Evolutionary conservation across 2,797 vertebrate genomes (phyloP).

Genomic region (Lagocephalus sceleratus): DNA sequence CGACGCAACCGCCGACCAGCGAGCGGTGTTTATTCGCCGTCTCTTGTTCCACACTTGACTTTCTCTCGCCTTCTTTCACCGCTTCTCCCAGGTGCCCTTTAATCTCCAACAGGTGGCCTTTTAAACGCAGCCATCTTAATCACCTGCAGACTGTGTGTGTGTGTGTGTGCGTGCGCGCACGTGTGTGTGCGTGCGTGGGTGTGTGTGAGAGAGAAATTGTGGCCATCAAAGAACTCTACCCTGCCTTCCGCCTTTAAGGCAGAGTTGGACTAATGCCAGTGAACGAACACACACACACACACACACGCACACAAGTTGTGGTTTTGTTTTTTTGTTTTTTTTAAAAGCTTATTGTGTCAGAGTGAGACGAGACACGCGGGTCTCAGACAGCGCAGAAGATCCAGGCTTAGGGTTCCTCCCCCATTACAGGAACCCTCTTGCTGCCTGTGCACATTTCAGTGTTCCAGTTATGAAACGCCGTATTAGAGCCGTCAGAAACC

Average conservation of each 20-base stretch:
- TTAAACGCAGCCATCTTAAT: slow-evolving; percentile 76
- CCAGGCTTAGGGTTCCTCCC: slow-evolving; percentile 5
- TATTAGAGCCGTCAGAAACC: neutral
- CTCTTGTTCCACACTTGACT: slow-evolving; percentile 36
- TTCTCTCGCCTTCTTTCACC: slow-evolving; percentile 41
- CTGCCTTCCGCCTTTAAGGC: slow-evolving; percentile 59
- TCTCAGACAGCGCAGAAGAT: slow-evolving; percentile 4
- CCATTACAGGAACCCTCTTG: slow-evolving; percentile 7
- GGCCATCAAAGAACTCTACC: slow-evolving; percentile 59
- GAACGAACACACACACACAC: slow-evolving; percentile 32
- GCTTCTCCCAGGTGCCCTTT: slow-evolving; percentile 76
- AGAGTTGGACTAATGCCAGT: slow-evolving; percentile 65
- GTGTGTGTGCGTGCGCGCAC: slow-evolving; percentile 34
- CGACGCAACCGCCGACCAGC: slow-evolving; percentile 23
- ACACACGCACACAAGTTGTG: slow-evolving; percentile 19
- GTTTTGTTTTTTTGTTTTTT: slow-evolving; percentile 9
- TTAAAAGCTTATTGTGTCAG: slow-evolving; percentile 62
- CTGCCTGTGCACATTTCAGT: neutral
- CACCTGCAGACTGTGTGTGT: slow-evolving; percentile 57
- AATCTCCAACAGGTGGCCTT: slow-evolving; percentile 84
- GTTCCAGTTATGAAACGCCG: neutral
- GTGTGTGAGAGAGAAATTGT: slow-evolving; percentile 31
- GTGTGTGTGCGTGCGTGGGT: neutral
- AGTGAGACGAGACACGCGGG: slow-evolving; percentile 29
- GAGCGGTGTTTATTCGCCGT: slow-evolving; percentile 22